Base-by-base conservation (phyloP, 2,797 vertebrate species). In the Syncerus caffer region DNA sequence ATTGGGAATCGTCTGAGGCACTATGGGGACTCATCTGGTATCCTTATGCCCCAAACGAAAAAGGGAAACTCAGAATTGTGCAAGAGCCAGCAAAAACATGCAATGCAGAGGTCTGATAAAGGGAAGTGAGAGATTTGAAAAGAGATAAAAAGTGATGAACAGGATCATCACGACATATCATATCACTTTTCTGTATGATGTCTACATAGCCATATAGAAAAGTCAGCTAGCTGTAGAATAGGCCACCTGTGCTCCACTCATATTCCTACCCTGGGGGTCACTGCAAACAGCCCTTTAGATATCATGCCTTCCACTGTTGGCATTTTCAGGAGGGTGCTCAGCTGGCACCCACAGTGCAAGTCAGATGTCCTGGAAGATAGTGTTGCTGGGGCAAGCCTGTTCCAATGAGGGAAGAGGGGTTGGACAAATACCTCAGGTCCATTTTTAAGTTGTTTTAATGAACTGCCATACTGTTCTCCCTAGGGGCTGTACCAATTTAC, bases 21-120 rank as follows among this genome's bases (percentile, higher is more conserved):
- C 6, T 2, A 45, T 2, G 1, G 6, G 14, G 7, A 31, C 10
- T 34, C 42, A 34, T 17, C 9, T 0, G 1, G 47, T 45, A 50
- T 34, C 55, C 42, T 79, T n/a, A 25, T 17, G 21, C 55, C 14
- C 55, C 17, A 31, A 19, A 34, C 6, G 9, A 50, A 60, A 27
- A 60, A 47, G 13, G 74, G 42, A 60, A 79, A 50, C 53, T 23
- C 14, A 50, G 9, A 60, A 10, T 3, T 53, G 47, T 86, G 47
- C 12, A 27, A 3, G 55, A 58, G 13, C 27, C 21, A 27, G n/a
- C 21, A 38, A 42, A 79, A 51, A 42, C 19, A 42, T 15, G 17
- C 1, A 3, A 14, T 10, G 1, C 34, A 79, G 34, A 10, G 17
- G 21, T 45, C 71, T n/a, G 34, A 79, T 31, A 9, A 90, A 34